Conservation (phyloP, 2,888 invertebrate species). For the Diogma glabrata region DNA sequence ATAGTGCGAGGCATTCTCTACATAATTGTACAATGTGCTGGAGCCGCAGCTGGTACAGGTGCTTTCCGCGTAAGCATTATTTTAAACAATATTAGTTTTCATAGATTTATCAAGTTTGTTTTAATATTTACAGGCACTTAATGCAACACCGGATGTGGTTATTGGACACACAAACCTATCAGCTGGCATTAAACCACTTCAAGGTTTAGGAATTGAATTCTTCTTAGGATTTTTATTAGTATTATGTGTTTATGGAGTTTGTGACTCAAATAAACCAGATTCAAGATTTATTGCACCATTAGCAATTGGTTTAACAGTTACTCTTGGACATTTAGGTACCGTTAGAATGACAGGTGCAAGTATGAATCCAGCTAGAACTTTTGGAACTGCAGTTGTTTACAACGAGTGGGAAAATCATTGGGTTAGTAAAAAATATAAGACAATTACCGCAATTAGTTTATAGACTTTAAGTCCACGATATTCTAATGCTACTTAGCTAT, state of each 20-base stretch:
- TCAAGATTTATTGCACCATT: slow-evolving; percentile 71
- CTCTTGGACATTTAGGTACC: slow-evolving; percentile 71
- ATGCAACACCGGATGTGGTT: slow-evolving; percentile 44
- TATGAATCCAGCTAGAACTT: slow-evolving; percentile 86
- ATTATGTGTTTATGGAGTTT: slow-evolving; percentile 77
- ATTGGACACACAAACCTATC: slow-evolving; percentile 61
- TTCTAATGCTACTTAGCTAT: no score
- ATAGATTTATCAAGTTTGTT: not conserved
- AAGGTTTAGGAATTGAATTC: slow-evolving; percentile 84
- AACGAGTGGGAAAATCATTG: slow-evolving; percentile 69
- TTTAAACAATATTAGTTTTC: not conserved
- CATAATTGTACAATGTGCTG: slow-evolving; percentile 69
- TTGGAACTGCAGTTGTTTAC: slow-evolving; percentile 75
- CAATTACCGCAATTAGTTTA: no score
- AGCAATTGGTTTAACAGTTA: slow-evolving; percentile 78
- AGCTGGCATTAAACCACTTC: slow-evolving; percentile 49
- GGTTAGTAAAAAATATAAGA: slow-evolving; percentile 44
- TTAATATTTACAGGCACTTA: slow-evolving; percentile 43
- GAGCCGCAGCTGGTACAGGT: slow-evolving; percentile 69
- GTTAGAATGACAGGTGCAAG: slow-evolving; percentile 79
- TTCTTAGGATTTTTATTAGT: slow-evolving; percentile 81
- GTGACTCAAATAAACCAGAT: slow-evolving; percentile 42
- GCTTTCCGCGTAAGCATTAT: slow-evolving; percentile 15
- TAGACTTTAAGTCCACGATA: no score
- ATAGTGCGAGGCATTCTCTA: slow-evolving; percentile 64